A percentile compares a stretch with the other conserved stretches of the same genome.
Conservation (phyloP, 2,113 vertebrate species). For the Cryptotis parvus region DNA sequence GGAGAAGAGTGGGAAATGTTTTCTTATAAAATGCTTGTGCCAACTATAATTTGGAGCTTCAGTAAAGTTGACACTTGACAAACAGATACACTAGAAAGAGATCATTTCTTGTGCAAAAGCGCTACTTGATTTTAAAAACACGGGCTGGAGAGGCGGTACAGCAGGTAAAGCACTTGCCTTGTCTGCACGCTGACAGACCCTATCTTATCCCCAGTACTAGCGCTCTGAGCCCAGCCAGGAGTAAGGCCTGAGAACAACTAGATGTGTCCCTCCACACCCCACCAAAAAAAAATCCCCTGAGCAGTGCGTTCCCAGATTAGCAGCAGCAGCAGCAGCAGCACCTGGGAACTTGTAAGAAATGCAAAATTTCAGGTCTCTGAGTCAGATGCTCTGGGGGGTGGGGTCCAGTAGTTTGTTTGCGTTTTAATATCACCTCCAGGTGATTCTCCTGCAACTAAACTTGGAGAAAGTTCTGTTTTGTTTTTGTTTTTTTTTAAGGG, state of each 20-base stretch:
- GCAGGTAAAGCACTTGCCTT: too few relatives aligned
- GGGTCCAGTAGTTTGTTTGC: not conserved
- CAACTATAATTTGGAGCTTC: slow-evolving; percentile 28
- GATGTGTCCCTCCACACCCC: too few relatives aligned
- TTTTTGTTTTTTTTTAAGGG: too few relatives aligned
- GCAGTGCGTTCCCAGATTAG: not conserved
- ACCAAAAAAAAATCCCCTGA: slow-evolving; percentile 12
- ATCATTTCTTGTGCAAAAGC: not conserved
- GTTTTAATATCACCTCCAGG: not conserved
- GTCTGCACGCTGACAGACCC: too few relatives aligned
- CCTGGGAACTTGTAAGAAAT: too few relatives aligned
- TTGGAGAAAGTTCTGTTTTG: not conserved
- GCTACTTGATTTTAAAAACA: not conserved
- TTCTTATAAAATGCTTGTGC: not conserved
- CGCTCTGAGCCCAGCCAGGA: too few relatives aligned
- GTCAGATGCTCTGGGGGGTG: not conserved
- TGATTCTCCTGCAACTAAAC: slow-evolving; percentile 3
- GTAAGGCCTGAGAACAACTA: too few relatives aligned
- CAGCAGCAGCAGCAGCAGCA: not conserved
- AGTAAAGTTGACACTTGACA: not conserved
- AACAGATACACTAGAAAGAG: not conserved
- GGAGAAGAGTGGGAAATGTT: not conserved
- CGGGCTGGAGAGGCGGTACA: too few relatives aligned
- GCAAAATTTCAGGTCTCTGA: too few relatives aligned
- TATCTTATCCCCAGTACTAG: too few relatives aligned